A percentile compares a stretch with the other conserved stretches of the same genome.
phyloP scores from a whole-genome alignment of 2,888 invertebrate species.

The Phyllotreta cruciferae region DNA sequence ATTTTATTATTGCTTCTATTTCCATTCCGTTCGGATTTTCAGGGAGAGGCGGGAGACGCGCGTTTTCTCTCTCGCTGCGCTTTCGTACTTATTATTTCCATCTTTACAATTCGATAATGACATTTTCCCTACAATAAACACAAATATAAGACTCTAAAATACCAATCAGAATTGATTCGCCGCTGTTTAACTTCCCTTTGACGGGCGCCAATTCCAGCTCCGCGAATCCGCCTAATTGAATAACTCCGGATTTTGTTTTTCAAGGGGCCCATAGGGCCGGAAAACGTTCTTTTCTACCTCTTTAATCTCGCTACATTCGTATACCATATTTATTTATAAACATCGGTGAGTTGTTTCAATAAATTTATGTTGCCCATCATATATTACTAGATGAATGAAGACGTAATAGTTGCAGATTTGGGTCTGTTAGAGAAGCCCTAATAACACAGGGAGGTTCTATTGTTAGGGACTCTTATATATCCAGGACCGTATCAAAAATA shows the following conservation, averaged over 20 bases:
- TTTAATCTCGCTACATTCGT: slow-evolving; percentile 1
- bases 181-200: slow-evolving; percentile 42
- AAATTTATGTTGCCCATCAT: too few species aligned
- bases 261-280: background rate
- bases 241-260: slow-evolving; percentile 29
- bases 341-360: background rate
- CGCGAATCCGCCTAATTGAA: slow-evolving; percentile 38
- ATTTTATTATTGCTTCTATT: too few species aligned
- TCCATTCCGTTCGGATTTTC: slow-evolving; percentile 57
- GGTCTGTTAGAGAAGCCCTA: slow-evolving; percentile 41
- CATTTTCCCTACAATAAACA: slow-evolving; percentile 50
- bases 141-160: slow-evolving; percentile 43
- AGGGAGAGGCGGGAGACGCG: slow-evolving; percentile 35
- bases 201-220: slow-evolving; percentile 31
- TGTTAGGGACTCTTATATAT: slow-evolving; percentile 30
- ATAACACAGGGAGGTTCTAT: slow-evolving; percentile 41
- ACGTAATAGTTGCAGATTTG: slow-evolving; percentile 42
- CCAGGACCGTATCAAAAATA: too few species aligned
- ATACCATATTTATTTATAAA: slow-evolving; percentile 1
- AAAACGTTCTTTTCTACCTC: slow-evolving; percentile 9
- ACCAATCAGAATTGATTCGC: slow-evolving; percentile 42
- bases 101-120: slow-evolving; percentile 52
- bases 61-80: slow-evolving; percentile 51
- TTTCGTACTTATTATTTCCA: slow-evolving; percentile 54
- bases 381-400: slow-evolving; percentile 31